Evolutionary conservation across 2,113 vertebrate genomes (phyloP), one percentile per base, ranked within the genome.

Genomic region (Tragelaphus strepsiceros): DNA sequence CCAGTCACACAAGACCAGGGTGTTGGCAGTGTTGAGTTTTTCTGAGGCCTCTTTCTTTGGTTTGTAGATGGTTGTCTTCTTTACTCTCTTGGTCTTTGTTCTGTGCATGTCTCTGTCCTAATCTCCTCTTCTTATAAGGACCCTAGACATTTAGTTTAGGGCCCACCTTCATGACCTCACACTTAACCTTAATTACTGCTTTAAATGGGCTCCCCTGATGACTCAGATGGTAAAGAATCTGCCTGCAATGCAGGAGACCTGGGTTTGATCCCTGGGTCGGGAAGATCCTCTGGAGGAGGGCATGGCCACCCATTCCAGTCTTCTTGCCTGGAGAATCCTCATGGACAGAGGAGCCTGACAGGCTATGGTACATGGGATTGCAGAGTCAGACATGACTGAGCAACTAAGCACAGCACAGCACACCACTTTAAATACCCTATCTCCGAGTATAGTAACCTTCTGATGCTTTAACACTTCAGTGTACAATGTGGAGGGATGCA

Each of bases 261-360:
- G 35, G 35, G 21, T 39, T 74, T 0, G 2, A 39, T 74, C 1
- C 35, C 67, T 39, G 35, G n/a, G n/a, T 74, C 0, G 2, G 67
- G 67, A 74, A 74, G 67, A 74, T 39, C 35, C 67, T 13, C n/a
- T 12, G 67, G 67, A 74, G 35, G n/a, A 74, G 67, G n/a, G 67
- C 67, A 74, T 39, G 67, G 10, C 67, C 21, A 74, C 67, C 67
- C 19, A 13, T 21, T 22, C 19, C 67, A 74, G 67, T 74, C 39
- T 22, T 74, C n/a, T 74, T 22, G 67, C 19, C n/a, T 39, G 67
- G 35, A 35, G 19, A 74, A 24, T 74, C 35, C 35, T 6, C 21
- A 24, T 74, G 67, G 67, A 74, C n/a, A 74, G 67, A 39, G 67
- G 19, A 74, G n/a, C n/a, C 67, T 74, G n/a, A 35, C 2, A 0